A percentile compares a stretch with the other conserved stretches of the same genome.
Evolutionary conservation across 1,140 invertebrate genomes (phyloP).

Genomic region (Cyphomyrmex costatus): DNA sequence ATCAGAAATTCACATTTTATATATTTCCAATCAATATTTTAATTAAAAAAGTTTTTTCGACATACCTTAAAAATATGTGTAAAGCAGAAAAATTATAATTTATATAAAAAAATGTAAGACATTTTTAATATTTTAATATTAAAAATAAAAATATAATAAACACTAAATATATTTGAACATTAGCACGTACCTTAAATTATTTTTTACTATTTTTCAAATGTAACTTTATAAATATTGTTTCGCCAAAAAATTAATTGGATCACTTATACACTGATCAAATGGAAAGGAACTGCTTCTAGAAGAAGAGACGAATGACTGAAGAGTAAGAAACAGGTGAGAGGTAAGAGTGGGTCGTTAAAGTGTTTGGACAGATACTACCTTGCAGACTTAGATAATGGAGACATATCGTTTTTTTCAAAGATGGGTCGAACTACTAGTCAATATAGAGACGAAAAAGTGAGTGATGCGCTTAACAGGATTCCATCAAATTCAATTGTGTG

Average conservation of each 20-base stretch:
- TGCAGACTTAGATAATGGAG: conserved; percentile 57
- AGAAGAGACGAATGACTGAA: conserved; percentile 70
- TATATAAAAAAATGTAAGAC: neutral
- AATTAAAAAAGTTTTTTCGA: neutral
- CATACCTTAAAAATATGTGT: neutral
- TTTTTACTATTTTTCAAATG: neutral
- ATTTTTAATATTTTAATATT: neutral
- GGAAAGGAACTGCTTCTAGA: conserved; percentile 20
- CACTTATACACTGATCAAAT: neutral
- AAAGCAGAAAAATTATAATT: neutral
- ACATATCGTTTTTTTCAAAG: neutral
- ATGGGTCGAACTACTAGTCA: conserved; percentile 8
- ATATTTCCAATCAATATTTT: neutral
- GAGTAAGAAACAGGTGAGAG: conserved; percentile 6
- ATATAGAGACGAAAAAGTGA: conserved; percentile 71
- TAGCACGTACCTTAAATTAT: conserved; percentile 2
- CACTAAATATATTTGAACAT: no score
- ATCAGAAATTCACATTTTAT: neutral
- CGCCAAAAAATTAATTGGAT: neutral
- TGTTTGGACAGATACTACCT: neutral
- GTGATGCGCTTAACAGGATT: conserved; percentile 75
- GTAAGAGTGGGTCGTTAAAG: neutral
- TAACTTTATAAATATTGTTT: neutral
- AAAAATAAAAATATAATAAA: no score
- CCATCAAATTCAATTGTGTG: conserved; percentile 78